A percentile compares a stretch with the other conserved stretches of the same genome.
Evolutionary conservation across 1,140 invertebrate genomes (phyloP).

Genomic region (Phenacoccus solenopsis): DNA sequence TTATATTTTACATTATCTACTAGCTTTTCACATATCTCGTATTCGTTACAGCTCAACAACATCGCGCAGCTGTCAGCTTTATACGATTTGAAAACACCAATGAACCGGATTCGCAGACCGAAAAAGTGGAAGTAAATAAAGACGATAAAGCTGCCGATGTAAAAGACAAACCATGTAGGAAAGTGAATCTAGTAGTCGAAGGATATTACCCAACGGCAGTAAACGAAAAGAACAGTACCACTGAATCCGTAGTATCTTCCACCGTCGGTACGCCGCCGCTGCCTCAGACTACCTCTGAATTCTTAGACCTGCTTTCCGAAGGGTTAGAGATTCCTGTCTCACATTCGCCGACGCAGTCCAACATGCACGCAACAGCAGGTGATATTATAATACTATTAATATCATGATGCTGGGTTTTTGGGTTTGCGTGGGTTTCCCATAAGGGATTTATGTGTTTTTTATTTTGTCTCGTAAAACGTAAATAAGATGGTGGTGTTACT

Average conservation of each 20-base stretch:
- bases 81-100: background rate
- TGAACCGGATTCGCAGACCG: background rate
- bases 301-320: background rate
- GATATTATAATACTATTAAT: too few relatives aligned
- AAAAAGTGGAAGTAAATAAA: background rate
- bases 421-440: too few relatives aligned
- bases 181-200: constrained; percentile 1
- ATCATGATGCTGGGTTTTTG: too few relatives aligned
- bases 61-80: background rate
- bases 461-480: too few relatives aligned
- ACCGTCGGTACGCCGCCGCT: background rate
- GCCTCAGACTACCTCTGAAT: background rate
- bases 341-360: background rate
- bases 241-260: background rate
- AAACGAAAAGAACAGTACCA: background rate
- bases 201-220: background rate
- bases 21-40: background rate
- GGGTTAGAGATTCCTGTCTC: background rate
- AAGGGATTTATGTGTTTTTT: too few relatives aligned
- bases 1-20: background rate
- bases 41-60: background rate
- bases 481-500: background rate
- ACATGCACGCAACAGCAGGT: background rate
- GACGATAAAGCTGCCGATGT: background rate
- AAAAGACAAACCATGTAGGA: background rate